These are phyloP conservation scores for Lasioglossum morio DNA, from an alignment of 2,888 invertebrate genomes.

Conservation along the genomic window DNA sequence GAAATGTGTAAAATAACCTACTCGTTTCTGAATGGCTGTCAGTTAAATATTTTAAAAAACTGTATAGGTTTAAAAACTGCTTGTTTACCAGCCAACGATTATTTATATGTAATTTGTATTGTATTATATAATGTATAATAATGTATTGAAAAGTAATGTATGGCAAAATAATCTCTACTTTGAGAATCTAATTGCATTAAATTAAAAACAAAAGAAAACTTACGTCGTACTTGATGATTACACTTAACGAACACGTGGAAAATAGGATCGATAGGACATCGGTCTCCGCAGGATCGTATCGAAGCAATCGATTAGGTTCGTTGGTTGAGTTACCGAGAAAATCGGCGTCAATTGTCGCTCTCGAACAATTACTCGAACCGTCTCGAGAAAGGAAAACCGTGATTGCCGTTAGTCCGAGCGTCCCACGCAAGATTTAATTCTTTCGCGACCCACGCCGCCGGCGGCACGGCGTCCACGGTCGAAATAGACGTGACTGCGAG, in stretches of 20 bases:
- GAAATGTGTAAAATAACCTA: no score
- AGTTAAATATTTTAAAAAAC: no score
- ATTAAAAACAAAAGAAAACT: no score
- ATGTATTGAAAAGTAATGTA: no score
- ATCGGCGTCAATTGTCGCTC: neutral
- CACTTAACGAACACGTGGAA: neutral
- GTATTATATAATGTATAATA: no score
- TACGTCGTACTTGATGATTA: no score
- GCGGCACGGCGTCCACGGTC: slow-evolving; percentile 40
- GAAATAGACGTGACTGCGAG: slow-evolving; percentile 64
- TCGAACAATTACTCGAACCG: neutral
- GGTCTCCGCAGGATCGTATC: neutral
- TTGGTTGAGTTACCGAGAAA: neutral
- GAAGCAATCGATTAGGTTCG: neutral
- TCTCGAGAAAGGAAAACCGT: slow-evolving; percentile 2
- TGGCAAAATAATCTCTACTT: no score
- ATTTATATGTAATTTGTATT: no score
- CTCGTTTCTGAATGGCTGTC: no score
- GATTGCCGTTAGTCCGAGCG: slow-evolving; percentile 29
- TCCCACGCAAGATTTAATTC: slow-evolving; percentile 56
- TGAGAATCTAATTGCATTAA: no score
- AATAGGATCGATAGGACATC: neutral
- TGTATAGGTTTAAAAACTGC: no score
- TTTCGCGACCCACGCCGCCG: slow-evolving; percentile 49
- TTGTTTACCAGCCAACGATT: no score